These are phyloP conservation scores for Cheirogaleus medius DNA, from an alignment of 2,113 vertebrate species.

Conservation along the genomic window DNA sequence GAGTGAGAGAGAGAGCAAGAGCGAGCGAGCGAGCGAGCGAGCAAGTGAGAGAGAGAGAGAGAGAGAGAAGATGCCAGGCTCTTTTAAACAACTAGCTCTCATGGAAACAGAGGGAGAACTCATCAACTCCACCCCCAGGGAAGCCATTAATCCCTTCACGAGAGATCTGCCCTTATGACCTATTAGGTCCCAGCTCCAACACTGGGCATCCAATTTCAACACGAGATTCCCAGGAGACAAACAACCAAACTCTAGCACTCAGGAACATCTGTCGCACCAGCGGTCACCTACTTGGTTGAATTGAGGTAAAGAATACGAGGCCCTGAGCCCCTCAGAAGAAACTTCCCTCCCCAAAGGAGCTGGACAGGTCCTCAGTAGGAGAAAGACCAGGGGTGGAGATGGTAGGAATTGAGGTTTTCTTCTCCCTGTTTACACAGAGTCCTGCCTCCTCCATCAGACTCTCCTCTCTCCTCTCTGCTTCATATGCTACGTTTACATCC, in stretches of 20 bases:
- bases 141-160: background rate
- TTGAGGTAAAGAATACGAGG: background rate
- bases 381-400: background rate
- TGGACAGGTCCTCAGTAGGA: background rate
- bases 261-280: background rate
- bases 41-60: background rate
- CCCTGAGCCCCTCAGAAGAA: background rate
- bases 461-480: background rate
- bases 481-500: background rate
- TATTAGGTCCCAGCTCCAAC: background rate
- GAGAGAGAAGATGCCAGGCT: background rate
- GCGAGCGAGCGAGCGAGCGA: background rate
- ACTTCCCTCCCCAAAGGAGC: background rate
- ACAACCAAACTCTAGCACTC: background rate
- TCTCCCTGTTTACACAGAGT: background rate
- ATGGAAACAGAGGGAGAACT: background rate
- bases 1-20: too few species aligned
- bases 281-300: too few species aligned
- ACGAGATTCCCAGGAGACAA: background rate
- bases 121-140: too few species aligned
- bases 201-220: background rate
- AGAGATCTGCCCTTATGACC: background rate
- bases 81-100: background rate
- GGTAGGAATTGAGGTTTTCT: background rate
- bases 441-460: background rate